Conservation (phyloP, 2,797 vertebrate species). For the Acipenser transmontanus region DNA sequence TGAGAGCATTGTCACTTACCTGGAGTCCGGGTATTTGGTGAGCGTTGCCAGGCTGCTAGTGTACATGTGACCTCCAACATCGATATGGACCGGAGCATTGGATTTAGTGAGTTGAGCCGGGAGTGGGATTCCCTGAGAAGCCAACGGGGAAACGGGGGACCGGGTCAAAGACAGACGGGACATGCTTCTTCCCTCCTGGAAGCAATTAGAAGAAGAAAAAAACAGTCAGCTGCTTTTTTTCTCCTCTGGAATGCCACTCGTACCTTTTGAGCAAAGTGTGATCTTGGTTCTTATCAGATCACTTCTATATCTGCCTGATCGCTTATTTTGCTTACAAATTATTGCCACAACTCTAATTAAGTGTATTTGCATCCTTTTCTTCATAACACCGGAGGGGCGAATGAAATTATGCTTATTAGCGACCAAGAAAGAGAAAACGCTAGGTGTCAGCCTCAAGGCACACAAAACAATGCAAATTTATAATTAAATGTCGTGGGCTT, state of each 20-base stretch:
- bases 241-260: conserved; percentile 34
- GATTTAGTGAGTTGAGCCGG: conserved; percentile 96
- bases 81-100: conserved; percentile 95
- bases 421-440: conserved; percentile 69
- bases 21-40: conserved; percentile 96
- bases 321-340: conserved; percentile 90
- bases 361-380: conserved; percentile 93
- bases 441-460: conserved; percentile 96
- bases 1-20: conserved; percentile 63
- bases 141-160: conserved; percentile 96
- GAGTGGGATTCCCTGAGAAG: conserved; percentile 93
- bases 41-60: conserved; percentile 96
- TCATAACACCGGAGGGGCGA: conserved; percentile 74
- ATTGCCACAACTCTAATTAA: conserved; percentile 92
- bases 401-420: conserved; percentile 94
- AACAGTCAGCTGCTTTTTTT: conserved; percentile 41
- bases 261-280: conserved; percentile 50
- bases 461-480: conserved; percentile 95
- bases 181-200: conserved; percentile 98
- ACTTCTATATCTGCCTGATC: conserved; percentile 82
- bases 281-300: conserved; percentile 88
- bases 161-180: conserved; percentile 95
- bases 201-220: conserved; percentile 28
- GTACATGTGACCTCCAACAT: conserved; percentile 98
- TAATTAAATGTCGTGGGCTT: conserved; percentile 96